A percentile compares a stretch with the other conserved stretches of the same genome.
Evolutionary conservation across 2,888 invertebrate genomes (phyloP).

Genomic region (Polietes domitor): DNA sequence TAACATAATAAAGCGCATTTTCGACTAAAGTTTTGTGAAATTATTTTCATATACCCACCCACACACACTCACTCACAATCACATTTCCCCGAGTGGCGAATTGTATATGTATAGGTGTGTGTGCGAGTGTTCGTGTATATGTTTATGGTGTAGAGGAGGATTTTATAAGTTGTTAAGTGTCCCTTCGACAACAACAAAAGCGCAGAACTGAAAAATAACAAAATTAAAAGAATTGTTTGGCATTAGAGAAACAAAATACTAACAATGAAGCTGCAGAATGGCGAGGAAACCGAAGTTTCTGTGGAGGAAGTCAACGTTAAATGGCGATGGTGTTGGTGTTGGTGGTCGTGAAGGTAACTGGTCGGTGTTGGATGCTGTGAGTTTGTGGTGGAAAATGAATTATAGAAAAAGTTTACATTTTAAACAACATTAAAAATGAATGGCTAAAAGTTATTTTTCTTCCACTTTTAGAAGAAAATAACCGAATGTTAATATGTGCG

Average conservation of each 20-base stretch:
- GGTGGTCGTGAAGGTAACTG: neutral
- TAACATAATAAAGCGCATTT: slow-evolving; percentile 58
- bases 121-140: slow-evolving; percentile 15
- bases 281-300: neutral
- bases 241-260: neutral
- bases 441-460: slow-evolving; percentile 33
- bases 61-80: neutral
- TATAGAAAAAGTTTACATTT: slow-evolving; percentile 55
- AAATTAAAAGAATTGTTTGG: slow-evolving; percentile 53
- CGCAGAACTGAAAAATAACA: slow-evolving; percentile 40
- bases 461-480: neutral
- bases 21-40: slow-evolving; percentile 44
- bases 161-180: slow-evolving; percentile 61
- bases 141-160: slow-evolving; percentile 50
- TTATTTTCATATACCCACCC: slow-evolving; percentile 33
- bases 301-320: slow-evolving; percentile 9
- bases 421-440: slow-evolving; percentile 46
- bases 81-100: too few relatives aligned
- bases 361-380: neutral
- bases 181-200: slow-evolving; percentile 41
- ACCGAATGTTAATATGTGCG: neutral
- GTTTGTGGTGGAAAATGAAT: slow-evolving; percentile 38
- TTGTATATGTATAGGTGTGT: neutral
- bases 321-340: neutral
- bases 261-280: neutral